These are phyloP conservation scores for Xerus rutilus DNA, from an alignment of 2,797 vertebrate species.

Conservation along the genomic window DNA sequence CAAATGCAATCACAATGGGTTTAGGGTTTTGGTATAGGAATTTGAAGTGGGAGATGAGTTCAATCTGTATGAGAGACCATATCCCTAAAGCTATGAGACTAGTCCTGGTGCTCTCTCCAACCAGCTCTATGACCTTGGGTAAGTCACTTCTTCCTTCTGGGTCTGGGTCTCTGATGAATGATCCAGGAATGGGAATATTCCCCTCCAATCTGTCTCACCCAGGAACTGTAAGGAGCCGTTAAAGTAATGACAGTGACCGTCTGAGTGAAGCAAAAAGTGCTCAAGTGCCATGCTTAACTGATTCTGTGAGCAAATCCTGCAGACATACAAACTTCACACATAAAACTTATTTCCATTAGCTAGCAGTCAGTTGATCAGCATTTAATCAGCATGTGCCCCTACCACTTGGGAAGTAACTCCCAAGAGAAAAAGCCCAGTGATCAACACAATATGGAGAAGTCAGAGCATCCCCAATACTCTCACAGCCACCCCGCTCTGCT, in stretches of 20 bases:
- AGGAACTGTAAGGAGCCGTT: background rate
- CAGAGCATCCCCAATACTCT: no score
- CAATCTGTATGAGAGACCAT: background rate
- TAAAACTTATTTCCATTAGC: slow-evolving; percentile 10
- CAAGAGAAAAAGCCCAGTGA: background rate
- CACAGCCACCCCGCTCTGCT: background rate
- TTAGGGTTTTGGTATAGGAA: background rate
- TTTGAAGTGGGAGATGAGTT: background rate
- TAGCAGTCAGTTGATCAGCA: background rate
- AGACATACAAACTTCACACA: background rate
- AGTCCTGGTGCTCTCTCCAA: background rate
- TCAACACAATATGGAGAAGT: background rate
- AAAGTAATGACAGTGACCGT: background rate
- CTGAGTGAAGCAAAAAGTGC: background rate
- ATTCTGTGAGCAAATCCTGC: background rate
- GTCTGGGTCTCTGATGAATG: background rate
- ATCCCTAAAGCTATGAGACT: background rate
- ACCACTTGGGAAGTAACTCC: background rate
- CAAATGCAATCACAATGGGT: background rate
- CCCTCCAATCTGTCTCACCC: background rate
- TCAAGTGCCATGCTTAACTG: background rate
- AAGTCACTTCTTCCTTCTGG: background rate
- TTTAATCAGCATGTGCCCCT: slow-evolving; percentile 2
- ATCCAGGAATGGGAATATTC: background rate
- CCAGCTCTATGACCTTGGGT: background rate